Evolutionary conservation across 1,140 invertebrate genomes (phyloP).

Genomic region (Chironomus tepperi): DNA sequence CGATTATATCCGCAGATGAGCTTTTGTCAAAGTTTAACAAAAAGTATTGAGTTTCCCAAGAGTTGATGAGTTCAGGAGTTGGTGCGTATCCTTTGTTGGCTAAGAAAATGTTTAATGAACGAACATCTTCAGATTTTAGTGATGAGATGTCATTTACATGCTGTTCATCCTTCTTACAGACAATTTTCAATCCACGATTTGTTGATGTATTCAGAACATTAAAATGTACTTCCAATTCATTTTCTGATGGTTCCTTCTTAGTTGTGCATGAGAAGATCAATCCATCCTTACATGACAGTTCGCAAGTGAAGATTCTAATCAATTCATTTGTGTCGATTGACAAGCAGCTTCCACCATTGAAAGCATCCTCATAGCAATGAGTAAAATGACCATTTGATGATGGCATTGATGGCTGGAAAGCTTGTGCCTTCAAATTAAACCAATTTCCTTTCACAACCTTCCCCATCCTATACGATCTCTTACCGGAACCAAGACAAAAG

Average conservation of each 20-base stretch:
- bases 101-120: background rate
- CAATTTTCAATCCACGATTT: background rate
- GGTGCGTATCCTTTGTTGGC: background rate
- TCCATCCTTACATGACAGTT: background rate
- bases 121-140: background rate
- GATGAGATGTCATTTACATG: background rate
- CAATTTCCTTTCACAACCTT: slow-evolving; percentile 34
- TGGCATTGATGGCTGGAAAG: slow-evolving; percentile 43
- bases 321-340: slow-evolving; percentile 27
- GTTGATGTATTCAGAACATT: background rate
- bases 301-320: slow-evolving; percentile 31
- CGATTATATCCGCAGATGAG: background rate
- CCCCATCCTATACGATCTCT: slow-evolving; percentile 38
- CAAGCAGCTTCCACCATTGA: slow-evolving; percentile 36
- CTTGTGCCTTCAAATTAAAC: slow-evolving; percentile 45
- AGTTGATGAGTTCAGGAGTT: slow-evolving; percentile 22
- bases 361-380: slow-evolving; percentile 35
- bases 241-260: background rate
- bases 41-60: slow-evolving; percentile 35
- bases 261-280: background rate
- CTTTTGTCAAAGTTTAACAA: slow-evolving; percentile 31
- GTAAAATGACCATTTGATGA: slow-evolving; percentile 29
- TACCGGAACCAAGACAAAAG: slow-evolving; percentile 69
- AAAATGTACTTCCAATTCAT: background rate
- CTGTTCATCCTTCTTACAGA: background rate